Base-by-base conservation (phyloP, 2,888 invertebrate genomes). In the Teleiodes luculella region DNA sequence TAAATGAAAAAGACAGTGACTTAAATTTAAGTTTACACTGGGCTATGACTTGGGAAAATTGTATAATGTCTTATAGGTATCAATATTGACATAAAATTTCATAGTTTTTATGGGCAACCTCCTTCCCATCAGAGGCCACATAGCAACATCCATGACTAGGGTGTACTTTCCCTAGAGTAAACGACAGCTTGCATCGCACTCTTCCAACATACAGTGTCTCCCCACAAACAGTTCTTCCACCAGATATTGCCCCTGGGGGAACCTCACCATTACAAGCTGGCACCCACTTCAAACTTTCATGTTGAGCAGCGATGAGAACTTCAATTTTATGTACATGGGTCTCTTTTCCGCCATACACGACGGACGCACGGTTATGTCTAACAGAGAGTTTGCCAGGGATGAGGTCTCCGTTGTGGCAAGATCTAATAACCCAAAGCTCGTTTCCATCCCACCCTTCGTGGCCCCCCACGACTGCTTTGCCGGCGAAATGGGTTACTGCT, bases 101-200 rank as follows among this genome's bases (percentile, higher is more conserved):
- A 28, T 88, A 90, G 70, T 81, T 83, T 54, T 81, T 86, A 30
- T 82, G 78, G 0, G 85, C 69, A 0, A 88, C 81, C 62, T 89
- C 89, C 1, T 74, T 70, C 0, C 90, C 90, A 10, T 72, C 81
- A 53, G 89, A 88, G 0, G 79, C 78, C 7, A 90, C 89, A 56
- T 85, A 87, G 52, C 88, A 88, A 7, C 76, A 67, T 30, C 80
- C 76, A 49, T 84, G 84, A 52, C 84, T 85, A 0, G 87, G 86
- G 3, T 88, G 86, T 5, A 92, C 76, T 66, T 92, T 92, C 8
- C 92, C 92, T 2, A 92, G 91, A 3, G 92, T 89, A 6, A 91
- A 71, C 0, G 90, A 91, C 6, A 91, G 80, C 68, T 91, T 91
- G 67, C 92, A 91, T 33, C 83, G 76, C 0, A 91, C 91, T 59